A percentile compares a stretch with the other conserved stretches of the same genome.
phyloP scores from a whole-genome alignment of 2,888 invertebrate species.

The Drosophila pseudotakahashii region DNA sequence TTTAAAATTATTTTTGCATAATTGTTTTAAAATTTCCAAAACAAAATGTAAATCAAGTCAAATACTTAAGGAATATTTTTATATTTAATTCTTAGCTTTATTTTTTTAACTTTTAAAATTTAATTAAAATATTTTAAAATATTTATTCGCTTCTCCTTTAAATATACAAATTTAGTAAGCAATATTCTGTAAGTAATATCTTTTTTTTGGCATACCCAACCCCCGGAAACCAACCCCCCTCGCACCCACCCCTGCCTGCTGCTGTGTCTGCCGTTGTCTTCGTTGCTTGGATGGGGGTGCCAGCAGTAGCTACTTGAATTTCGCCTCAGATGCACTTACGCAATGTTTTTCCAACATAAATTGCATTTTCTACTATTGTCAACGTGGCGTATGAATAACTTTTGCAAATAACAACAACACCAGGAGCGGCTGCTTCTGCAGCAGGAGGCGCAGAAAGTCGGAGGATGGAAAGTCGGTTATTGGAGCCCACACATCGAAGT shows the following conservation, averaged over 20 bases:
- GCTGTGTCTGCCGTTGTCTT: constrained; percentile 30
- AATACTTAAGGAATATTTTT: too few relatives aligned
- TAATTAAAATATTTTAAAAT: too few relatives aligned
- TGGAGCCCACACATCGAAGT: constrained; percentile 44
- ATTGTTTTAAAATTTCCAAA: too few relatives aligned
- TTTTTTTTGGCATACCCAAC: neutral
- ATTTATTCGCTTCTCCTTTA: too few relatives aligned
- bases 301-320: constrained; percentile 54
- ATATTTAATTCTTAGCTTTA: too few relatives aligned
- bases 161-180: too few relatives aligned
- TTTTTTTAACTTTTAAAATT: too few relatives aligned
- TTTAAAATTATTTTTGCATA: too few relatives aligned
- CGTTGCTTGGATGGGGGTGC: constrained; percentile 22
- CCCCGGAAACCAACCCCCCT: neutral
- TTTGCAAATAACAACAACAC: constrained; percentile 52
- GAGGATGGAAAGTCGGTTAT: constrained; percentile 40
- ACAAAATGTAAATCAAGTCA: too few relatives aligned
- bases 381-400: constrained; percentile 61
- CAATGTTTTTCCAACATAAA: constrained; percentile 63
- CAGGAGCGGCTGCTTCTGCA: constrained; percentile 16
- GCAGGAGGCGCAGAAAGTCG: constrained; percentile 15
- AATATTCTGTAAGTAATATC: too few relatives aligned
- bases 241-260: neutral
- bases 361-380: constrained; percentile 63
- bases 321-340: constrained; percentile 58